A percentile compares a stretch with the other conserved stretches of the same genome.
These are phyloP conservation scores for Virgularia gustaviana DNA, from an alignment of 92 coral and sea anemone species.

Conservation along the genomic window DNA sequence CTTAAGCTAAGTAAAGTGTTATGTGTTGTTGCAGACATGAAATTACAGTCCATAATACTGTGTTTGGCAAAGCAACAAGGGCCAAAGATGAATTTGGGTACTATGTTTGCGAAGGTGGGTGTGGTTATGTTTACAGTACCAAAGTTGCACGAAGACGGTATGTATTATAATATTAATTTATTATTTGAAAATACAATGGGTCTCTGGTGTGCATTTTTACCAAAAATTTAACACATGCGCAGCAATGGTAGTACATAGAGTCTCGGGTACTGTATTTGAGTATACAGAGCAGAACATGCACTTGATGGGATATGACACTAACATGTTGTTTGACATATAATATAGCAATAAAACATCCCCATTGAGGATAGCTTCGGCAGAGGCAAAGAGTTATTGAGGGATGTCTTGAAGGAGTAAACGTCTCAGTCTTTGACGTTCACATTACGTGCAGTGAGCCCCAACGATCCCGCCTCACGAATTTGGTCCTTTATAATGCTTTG, in stretches of 20 bases:
- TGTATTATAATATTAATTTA: background rate
- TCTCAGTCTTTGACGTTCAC: background rate
- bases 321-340: too few species aligned
- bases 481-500: background rate
- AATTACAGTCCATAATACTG: background rate
- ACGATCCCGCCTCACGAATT: background rate
- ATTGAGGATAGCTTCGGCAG: background rate
- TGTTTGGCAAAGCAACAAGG: background rate
- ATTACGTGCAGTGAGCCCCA: background rate
- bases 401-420: too few species aligned
- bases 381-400: background rate
- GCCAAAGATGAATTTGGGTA: conserved; percentile 10
- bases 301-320: too few species aligned
- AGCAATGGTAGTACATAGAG: too few species aligned
- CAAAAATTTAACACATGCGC: background rate
- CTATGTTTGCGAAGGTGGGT: background rate
- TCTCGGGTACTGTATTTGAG: too few species aligned
- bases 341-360: too few species aligned
- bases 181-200: background rate
- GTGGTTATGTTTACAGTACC: conserved; percentile 9
- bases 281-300: too few species aligned
- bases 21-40: background rate
- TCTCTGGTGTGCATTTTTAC: background rate
- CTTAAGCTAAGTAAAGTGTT: background rate
- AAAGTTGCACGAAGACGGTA: conserved; percentile 3